Percentiles rank a stretch among this genome's conserved stretches.
Conservation (phyloP, 2,888 invertebrate genomes). For the Campopleginae sp. region DNA sequence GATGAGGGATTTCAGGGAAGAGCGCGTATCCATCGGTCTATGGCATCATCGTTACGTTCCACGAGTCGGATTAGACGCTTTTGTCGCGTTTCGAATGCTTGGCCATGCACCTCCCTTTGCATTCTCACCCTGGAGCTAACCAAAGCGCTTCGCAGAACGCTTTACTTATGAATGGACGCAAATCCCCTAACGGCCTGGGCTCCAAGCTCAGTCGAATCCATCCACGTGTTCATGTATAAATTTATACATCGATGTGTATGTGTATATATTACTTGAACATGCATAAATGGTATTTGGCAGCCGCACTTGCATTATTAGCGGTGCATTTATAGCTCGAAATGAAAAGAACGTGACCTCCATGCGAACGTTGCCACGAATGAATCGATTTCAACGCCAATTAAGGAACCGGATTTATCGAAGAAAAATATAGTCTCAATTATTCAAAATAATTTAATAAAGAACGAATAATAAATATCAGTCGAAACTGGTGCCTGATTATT, state of each 20-base stretch:
- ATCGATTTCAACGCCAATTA: not conserved
- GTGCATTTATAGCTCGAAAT: not conserved
- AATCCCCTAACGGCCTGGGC: conserved; percentile 54
- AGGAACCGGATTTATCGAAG: not conserved
- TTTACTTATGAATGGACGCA: conserved; percentile 74
- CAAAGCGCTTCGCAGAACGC: conserved; percentile 62
- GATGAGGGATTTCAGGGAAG: conserved; percentile 52
- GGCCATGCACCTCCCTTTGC: conserved; percentile 27
- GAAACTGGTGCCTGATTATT: not conserved
- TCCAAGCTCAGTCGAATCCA: conserved; percentile 43
- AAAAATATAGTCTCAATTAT: not conserved
- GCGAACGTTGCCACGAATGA: not conserved
- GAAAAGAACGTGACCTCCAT: conserved; percentile 14
- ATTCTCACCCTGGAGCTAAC: conserved; percentile 15
- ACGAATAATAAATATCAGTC: not conserved
- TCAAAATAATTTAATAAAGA: not conserved
- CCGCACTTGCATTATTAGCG: conserved; percentile 18
- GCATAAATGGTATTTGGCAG: conserved; percentile 18
- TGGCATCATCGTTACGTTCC: conserved; percentile 51
- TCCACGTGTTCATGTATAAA: conserved; percentile 33
- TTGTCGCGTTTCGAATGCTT: conserved; percentile 70
- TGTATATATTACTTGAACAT: conserved; percentile 15
- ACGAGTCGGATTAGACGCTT: conserved; percentile 75
- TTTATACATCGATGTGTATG: not conserved
- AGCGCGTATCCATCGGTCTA: conserved; percentile 62